These are phyloP conservation scores for Periphyllus acericola DNA, from an alignment of 2,888 invertebrate genomes.

Conservation along the genomic window DNA sequence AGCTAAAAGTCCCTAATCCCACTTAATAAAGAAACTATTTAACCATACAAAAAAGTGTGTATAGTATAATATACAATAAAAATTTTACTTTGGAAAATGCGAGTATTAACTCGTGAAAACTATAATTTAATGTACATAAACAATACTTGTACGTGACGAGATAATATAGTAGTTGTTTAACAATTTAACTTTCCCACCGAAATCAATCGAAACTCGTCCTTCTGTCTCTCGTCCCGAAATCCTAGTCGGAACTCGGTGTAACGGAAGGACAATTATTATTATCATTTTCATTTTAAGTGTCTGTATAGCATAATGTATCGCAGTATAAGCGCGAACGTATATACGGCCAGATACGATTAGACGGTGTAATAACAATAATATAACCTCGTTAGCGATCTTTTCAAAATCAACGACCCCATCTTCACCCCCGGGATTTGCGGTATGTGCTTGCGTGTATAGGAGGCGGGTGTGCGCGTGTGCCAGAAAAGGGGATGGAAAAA, in stretches of 20 bases:
- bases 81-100: too few species aligned
- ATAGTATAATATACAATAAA: too few species aligned
- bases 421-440: constrained; percentile 26
- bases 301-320: neutral
- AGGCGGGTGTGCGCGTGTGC: neutral
- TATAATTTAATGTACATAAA: too few species aligned
- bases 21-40: too few species aligned
- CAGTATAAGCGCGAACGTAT: neutral
- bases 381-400: constrained; percentile 57
- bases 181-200: neutral
- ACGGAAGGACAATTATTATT: neutral
- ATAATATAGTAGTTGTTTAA: too few species aligned
- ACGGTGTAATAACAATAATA: constrained; percentile 10
- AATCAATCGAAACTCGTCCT: neutral
- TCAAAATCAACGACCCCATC: constrained; percentile 48
- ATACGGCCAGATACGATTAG: neutral
- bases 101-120: too few species aligned
- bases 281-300: neutral
- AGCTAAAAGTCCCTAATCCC: too few species aligned
- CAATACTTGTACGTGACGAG: too few species aligned
- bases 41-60: too few species aligned
- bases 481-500: neutral
- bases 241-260: neutral
- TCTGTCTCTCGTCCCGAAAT: neutral
- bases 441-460: neutral